These are phyloP conservation scores for Luidia sarsii DNA, from an alignment of 53 echinoderm and acorn worm species.

Conservation along the genomic window DNA sequence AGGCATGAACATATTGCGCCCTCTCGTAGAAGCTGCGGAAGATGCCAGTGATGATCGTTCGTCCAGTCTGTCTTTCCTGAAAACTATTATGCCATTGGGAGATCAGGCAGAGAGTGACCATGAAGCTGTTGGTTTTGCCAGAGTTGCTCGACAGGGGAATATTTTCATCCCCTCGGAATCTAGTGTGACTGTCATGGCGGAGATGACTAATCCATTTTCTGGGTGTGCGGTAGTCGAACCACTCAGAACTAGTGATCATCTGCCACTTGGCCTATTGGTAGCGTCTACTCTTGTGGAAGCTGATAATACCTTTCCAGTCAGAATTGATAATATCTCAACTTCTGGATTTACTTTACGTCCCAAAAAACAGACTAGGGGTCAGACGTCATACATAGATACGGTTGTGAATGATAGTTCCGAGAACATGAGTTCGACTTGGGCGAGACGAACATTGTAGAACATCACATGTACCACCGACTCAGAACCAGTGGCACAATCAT, in stretches of 20 bases:
- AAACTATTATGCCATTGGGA: neutral
- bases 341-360: neutral
- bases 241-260: conserved; percentile 8
- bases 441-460: neutral
- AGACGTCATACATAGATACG: neutral
- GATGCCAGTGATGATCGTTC: neutral
- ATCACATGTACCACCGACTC: neutral
- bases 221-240: conserved; percentile 11
- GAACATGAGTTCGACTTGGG: neutral
- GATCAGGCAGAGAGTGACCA: no score
- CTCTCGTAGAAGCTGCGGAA: neutral
- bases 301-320: neutral
- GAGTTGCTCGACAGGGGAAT: conserved; percentile 17
- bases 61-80: neutral
- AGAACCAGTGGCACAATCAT: neutral
- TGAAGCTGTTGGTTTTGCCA: no score
- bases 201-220: no score
- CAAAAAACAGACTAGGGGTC: neutral
- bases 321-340: conserved; percentile 10
- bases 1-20: neutral
- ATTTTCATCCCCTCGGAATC: neutral
- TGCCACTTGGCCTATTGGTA: conserved; percentile 5
- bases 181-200: neutral
- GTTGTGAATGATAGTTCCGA: neutral
- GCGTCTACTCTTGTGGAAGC: neutral